Evolutionary conservation across 2,113 vertebrate genomes (phyloP).

Genomic region (Sitta europaea): DNA sequence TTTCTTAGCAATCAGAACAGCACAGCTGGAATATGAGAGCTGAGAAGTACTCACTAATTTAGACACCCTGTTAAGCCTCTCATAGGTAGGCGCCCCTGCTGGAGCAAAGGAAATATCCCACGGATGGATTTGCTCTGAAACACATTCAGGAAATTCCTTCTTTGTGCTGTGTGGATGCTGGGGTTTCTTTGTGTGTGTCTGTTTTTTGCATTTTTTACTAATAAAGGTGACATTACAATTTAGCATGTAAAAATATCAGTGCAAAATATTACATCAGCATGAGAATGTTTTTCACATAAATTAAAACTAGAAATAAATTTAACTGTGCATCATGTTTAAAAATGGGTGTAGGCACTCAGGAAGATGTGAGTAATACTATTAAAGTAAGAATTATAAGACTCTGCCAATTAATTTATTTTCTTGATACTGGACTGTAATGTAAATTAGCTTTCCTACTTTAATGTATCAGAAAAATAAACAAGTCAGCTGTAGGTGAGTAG

Average conservation of each 20-base stretch:
- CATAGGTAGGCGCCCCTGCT: background rate
- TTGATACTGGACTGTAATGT: background rate
- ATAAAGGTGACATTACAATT: background rate
- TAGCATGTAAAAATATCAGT: background rate
- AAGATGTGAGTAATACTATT: background rate
- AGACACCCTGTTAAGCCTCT: background rate
- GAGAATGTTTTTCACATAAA: background rate
- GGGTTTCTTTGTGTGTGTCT: background rate
- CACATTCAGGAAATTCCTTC: fast-evolving
- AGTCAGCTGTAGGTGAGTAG: background rate
- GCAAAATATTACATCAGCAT: background rate
- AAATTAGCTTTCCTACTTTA: background rate
- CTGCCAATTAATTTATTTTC: background rate
- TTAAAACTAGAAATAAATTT: background rate
- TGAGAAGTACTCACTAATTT: background rate
- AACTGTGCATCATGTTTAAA: background rate
- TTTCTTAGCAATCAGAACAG: background rate
- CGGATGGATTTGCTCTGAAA: background rate
- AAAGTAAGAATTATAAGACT: background rate
- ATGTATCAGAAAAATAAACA: background rate
- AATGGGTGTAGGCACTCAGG: background rate
- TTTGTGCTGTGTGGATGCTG: background rate
- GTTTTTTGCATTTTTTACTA: background rate
- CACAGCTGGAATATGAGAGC: background rate
- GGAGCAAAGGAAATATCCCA: background rate